phyloP scores from a whole-genome alignment of 2,888 invertebrate genomes.

The Leptopilina syphax region DNA sequence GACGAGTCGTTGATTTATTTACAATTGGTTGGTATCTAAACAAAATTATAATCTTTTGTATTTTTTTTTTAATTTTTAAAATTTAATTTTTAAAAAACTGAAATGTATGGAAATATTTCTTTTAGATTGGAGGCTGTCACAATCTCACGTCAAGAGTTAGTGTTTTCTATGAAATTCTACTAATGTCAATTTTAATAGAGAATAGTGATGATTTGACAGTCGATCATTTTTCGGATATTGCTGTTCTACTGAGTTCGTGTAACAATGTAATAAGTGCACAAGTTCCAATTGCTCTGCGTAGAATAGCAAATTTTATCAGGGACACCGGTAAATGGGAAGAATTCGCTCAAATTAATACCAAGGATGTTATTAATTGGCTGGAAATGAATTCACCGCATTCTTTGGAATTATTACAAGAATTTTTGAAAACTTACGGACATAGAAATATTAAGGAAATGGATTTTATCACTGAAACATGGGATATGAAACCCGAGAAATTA shows the following conservation, averaged over 20 bases:
- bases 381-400: conserved; percentile 77
- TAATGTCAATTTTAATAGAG: conserved; percentile 79
- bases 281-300: conserved; percentile 80
- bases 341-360: conserved; percentile 78
- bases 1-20: conserved; percentile 9
- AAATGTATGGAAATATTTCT: conserved; percentile 54
- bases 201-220: conserved; percentile 80
- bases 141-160: conserved; percentile 77
- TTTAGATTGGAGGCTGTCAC: conserved; percentile 72
- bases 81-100: not conserved
- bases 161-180: conserved; percentile 79
- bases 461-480: conserved; percentile 83
- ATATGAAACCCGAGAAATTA: conserved; percentile 80
- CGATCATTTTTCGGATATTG: conserved; percentile 85
- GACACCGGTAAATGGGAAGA: conserved; percentile 76
- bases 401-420: conserved; percentile 78
- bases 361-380: conserved; percentile 81
- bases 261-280: conserved; percentile 86
- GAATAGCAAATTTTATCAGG: conserved; percentile 77
- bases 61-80: not conserved
- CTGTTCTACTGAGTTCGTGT: conserved; percentile 83
- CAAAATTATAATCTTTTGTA: too few relatives aligned
- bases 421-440: conserved; percentile 85
- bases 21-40: not conserved
- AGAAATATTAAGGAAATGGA: conserved; percentile 85